Evolutionary conservation across 2,888 invertebrate genomes (phyloP).

Genomic region (Clitarchus hookeri): DNA sequence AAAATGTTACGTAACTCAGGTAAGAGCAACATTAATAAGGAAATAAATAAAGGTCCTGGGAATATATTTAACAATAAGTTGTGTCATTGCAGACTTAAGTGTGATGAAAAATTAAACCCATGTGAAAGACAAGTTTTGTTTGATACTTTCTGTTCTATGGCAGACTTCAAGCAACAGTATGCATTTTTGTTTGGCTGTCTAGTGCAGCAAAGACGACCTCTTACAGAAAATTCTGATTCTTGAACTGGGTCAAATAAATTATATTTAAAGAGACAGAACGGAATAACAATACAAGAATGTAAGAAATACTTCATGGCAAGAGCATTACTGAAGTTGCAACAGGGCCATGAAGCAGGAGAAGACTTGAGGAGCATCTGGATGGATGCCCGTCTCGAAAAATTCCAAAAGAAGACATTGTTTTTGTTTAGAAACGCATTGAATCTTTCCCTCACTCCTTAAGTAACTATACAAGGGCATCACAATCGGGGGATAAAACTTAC

Average conservation of each 20-base stretch:
- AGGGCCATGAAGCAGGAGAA: conserved; percentile 22
- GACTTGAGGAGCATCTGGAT: conserved; percentile 22
- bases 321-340: neutral
- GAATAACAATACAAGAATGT: conserved; percentile 18
- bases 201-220: conserved; percentile 4
- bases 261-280: neutral
- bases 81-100: conserved; percentile 8
- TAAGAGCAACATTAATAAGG: neutral
- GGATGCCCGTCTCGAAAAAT: conserved; percentile 16
- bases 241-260: neutral
- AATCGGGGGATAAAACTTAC: conserved; percentile 12
- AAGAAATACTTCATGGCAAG: neutral
- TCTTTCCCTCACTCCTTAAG: conserved; percentile 18
- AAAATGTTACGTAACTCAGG: neutral
- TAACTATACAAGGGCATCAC: conserved; percentile 15
- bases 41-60: neutral
- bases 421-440: neutral
- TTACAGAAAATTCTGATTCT: conserved; percentile 5
- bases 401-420: neutral
- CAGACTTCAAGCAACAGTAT: conserved; percentile 19
- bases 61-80: neutral
- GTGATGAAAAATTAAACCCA: conserved; percentile 11
- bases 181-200: conserved; percentile 26
- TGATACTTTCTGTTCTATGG: conserved; percentile 20
- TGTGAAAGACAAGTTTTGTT: neutral